Base-by-base conservation (phyloP, 2,113 vertebrate genomes). In the Prunella himalayana region DNA sequence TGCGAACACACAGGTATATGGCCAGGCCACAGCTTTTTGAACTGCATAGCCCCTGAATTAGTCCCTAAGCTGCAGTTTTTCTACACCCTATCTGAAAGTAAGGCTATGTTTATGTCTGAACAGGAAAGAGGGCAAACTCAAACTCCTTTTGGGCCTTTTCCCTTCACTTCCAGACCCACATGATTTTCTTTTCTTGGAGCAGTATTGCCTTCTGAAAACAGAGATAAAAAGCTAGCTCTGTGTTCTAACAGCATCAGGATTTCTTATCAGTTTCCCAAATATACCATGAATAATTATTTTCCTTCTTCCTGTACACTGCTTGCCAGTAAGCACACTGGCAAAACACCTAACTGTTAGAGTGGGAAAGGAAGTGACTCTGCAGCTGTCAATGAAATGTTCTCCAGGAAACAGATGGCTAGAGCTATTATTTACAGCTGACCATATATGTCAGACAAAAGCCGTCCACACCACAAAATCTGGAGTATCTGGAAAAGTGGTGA, bases 301-400 rank as follows among this genome's bases (percentile, higher is more conserved):
- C 73, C 86, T 91, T 86, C 91, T 69, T 95, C 57, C 63, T 66
- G 28, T 59, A 39, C 8, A 7, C 17, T 72, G 70, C 42, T 92
- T 95, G 87, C 59, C 79, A 91, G 66, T 65, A 89, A 94, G 65
- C 49, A 73, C 39, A 61, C 13, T 91, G 87, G 49, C 70, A 94
- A 84, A 94, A 72, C 59, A 82, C 66, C 59, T 90, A 96, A 53
- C 20, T 35, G 28, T 57, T 79, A 59, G 50, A 91, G 57, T 50
- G 60, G 90, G 85, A 96, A 96, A 96, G 93, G 95, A 92, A 96
- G 54, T 77, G 42, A 63, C 59, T 95, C 39, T 73, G n/a, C 85
- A 94, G 78, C 81, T 6, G 37, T 79, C 81, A 87, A 56, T 90
- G 44, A 73, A 53, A 3, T 86, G 70, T 89, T 90, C 47, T 92